A percentile compares a stretch with the other conserved stretches of the same genome.
These are phyloP conservation scores for Noctua fimbriata DNA, from an alignment of 2,888 invertebrate genomes.

Conservation along the genomic window DNA sequence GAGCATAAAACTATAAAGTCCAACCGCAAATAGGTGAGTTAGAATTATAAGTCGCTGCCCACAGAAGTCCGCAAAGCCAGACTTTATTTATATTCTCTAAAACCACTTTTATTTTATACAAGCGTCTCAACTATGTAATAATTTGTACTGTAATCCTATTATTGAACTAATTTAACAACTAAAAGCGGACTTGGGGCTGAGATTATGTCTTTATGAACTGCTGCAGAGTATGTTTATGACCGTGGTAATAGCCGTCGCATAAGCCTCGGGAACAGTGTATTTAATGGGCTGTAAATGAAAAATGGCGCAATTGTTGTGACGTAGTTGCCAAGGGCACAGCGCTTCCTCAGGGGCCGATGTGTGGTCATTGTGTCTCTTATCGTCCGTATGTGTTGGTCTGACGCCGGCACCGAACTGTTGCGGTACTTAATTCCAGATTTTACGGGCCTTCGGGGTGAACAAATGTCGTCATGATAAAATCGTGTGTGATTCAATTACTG, in stretches of 20 bases:
- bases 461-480: constrained; percentile 17
- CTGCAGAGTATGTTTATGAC: constrained; percentile 78
- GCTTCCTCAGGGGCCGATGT: constrained; percentile 60
- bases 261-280: constrained; percentile 75
- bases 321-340: constrained; percentile 69
- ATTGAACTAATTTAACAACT: constrained; percentile 62
- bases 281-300: constrained; percentile 86
- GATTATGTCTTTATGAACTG: constrained; percentile 62
- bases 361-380: constrained; percentile 72
- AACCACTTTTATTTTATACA: constrained; percentile 43
- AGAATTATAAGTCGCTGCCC: constrained; percentile 34
- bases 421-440: constrained; percentile 58
- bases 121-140: constrained; percentile 46
- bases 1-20: constrained; percentile 47
- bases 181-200: constrained; percentile 42
- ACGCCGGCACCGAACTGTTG: constrained; percentile 37
- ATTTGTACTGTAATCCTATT: constrained; percentile 59
- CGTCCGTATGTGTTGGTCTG: constrained; percentile 70
- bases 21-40: constrained; percentile 40
- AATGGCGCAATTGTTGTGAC: constrained; percentile 77
- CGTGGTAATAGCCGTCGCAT: constrained; percentile 77
- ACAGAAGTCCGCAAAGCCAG: not conserved
- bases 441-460: constrained; percentile 29
- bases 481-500: not conserved
- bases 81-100: constrained; percentile 38